A percentile compares a stretch with the other conserved stretches of the same genome.
These are phyloP conservation scores for Gambusia holbrooki DNA, from an alignment of 2,113 vertebrate genomes.

Conservation along the genomic window DNA sequence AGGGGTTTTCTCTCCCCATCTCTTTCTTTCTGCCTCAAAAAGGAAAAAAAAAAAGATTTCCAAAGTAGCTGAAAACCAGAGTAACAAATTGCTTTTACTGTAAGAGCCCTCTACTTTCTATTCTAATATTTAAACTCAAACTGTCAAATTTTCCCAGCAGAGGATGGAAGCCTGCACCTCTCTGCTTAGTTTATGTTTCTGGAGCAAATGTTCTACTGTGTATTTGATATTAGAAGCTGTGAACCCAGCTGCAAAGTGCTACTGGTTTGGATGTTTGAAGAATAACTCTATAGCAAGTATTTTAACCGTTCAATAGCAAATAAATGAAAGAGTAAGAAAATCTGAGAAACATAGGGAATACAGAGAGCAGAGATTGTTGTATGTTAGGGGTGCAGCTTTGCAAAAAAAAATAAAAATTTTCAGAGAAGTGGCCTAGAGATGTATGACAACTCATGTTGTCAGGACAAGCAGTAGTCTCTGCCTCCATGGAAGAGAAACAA, in stretches of 20 bases:
- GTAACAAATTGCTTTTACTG: slow-evolving; percentile 14
- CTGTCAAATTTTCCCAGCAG: background rate
- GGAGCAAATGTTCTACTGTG: background rate
- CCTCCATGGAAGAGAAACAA: background rate
- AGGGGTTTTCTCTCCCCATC: slow-evolving; percentile 18
- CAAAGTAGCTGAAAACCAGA: slow-evolving; percentile 8
- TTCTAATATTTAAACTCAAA: slow-evolving; percentile 22
- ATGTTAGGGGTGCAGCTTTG: no score
- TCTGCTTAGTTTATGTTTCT: slow-evolving; percentile 9
- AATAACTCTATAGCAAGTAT: slow-evolving; percentile 27
- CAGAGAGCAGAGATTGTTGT: background rate
- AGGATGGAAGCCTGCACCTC: background rate
- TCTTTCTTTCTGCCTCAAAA: background rate
- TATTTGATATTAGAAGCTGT: slow-evolving; percentile 18
- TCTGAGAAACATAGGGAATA: no score
- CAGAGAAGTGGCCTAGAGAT: background rate
- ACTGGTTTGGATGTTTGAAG: slow-evolving; percentile 34
- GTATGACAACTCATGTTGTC: background rate
- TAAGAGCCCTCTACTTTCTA: background rate
- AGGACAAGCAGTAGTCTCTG: background rate
- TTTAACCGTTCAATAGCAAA: slow-evolving; percentile 32
- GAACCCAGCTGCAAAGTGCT: slow-evolving; percentile 16
- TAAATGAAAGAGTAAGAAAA: slow-evolving; percentile 26
- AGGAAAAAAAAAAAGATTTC: slow-evolving; percentile 11
- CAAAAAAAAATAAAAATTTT: background rate